A percentile compares a stretch with the other conserved stretches of the same genome.
Evolutionary conservation across 2,797 vertebrate genomes (phyloP).

Genomic region (Periparus ater): DNA sequence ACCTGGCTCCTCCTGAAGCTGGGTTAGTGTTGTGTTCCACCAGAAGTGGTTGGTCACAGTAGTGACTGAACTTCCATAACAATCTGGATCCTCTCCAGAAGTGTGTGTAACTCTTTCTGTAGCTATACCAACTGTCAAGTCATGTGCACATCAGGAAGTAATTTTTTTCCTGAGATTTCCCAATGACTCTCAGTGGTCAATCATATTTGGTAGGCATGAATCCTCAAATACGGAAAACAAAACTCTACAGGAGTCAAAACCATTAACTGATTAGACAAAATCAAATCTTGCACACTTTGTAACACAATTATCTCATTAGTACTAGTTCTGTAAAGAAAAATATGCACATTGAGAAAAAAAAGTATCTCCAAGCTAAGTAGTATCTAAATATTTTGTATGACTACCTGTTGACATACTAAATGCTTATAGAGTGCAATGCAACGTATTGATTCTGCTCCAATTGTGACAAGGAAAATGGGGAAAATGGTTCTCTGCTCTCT

Average conservation of each 20-base stretch:
- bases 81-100: not conserved
- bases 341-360: fast-evolving
- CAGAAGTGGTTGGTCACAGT: not conserved
- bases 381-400: not conserved
- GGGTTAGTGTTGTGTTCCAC: fast-evolving
- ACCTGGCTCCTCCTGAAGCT: not conserved
- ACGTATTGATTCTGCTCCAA: not conserved
- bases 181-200: not conserved
- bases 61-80: not conserved
- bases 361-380: not conserved
- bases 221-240: not conserved
- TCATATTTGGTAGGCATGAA: not conserved
- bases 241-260: not conserved
- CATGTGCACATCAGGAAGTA: not conserved
- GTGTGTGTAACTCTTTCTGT: not conserved
- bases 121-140: not conserved
- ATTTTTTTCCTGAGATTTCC: not conserved
- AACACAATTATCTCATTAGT: not conserved
- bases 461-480: not conserved
- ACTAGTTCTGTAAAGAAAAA: not conserved
- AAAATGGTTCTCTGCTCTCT: not conserved
- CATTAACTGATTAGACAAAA: not conserved
- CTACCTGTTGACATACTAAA: not conserved
- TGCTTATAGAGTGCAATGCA: not conserved
- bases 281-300: not conserved